Evolutionary conservation across 2,797 vertebrate species (phyloP), one percentile per base, ranked within the genome.

Genomic region (Botia kubotai): DNA sequence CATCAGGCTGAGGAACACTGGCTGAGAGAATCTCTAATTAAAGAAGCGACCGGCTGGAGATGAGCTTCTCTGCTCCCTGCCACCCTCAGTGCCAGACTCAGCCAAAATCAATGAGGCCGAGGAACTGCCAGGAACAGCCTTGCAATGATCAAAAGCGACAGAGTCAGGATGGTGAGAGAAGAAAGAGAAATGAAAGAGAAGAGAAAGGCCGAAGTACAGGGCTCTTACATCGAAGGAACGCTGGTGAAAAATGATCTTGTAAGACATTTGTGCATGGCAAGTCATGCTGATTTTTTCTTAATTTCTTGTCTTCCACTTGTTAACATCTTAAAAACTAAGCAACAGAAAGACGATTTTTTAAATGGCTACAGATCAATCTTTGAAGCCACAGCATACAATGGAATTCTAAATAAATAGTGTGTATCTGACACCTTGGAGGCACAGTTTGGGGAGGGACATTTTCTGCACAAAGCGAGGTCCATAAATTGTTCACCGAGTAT

Each of bases 11-110:
- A 81, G 84, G 73, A 71, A 84, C 21, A 39, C 75, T 57, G 82
- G 82, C 85, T 85, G 86, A 86, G 81, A 86, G 82, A 89, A 86
- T 86, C 87, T 84, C 83, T 87, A 90, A 92, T 90, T 89, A 91
- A 91, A 89, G 85, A 87, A 82, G 53, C 80, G 88, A 85, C 86
- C 66, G 65, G 72, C 82, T 83, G 83, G 70, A 85, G 90, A 89
- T 86, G 87, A 88, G 83, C 88, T 74, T 62, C 84, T 86, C 87
- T 86, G 29, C 74, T 78, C 78, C 74, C 81, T 77, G 73, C 52
- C 68, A 83, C 43, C 50, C 29, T 72, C 26, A 60, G 65, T 53
- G 52, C 70, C 69, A 36, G 57, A 75, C 1, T 2, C 19, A 48
- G 23, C 82, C 58, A 80, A 75, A 83, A 80, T 80, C 79, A 77